Evolutionary conservation across 2,113 vertebrate genomes (phyloP), one percentile per base, ranked within the genome.

Genomic region (Ammospiza caudacuta): DNA sequence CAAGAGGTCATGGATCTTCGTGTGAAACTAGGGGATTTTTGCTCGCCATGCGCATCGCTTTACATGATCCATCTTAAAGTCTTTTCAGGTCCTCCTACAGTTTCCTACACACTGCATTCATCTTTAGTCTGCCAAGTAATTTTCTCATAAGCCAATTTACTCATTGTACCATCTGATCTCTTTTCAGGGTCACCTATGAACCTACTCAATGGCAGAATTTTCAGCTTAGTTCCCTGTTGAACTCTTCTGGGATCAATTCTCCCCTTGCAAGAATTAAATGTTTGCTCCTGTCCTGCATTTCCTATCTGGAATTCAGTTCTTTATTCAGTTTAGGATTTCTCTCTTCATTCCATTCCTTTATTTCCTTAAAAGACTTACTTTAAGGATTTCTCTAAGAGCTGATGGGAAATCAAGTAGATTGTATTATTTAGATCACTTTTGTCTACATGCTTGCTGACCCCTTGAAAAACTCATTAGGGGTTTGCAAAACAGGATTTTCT

Each of bases 381-480:
- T 39, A 93, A 72, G 52, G 52, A 93, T 85, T 89, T 83, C 44
- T 59, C 18, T 41, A 68, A 70, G 86, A 85, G 62, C 44, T 63
- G 46, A 72, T 47, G 33, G 13, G 28, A 83, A 85, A 85, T 64
- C 21, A 61, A 82, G 29, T 19, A 76, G 70, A 85, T 47, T 79
- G 29, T 51, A 79, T 61, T 2, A 3, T 29, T 90, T 68, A 57
- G 58, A 57, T 64, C 24, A 23, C 44, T 90, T 35, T 79, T 75
- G 52, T 27, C 62, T 78, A 29, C 37, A 15, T 31, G 44, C 44
- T 70, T 91, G 39, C 69, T 87, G 57, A 72, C 57, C 52, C 25
- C 78, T 88, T 64, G 58, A 83, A 92, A 88, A 94, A 95, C 59
- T 85, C 82, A 92, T 93, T 83, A 93, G 58, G 44, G 20, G 18